Conservation (phyloP, 2,113 vertebrate species). For the Melozone crissalis region DNA sequence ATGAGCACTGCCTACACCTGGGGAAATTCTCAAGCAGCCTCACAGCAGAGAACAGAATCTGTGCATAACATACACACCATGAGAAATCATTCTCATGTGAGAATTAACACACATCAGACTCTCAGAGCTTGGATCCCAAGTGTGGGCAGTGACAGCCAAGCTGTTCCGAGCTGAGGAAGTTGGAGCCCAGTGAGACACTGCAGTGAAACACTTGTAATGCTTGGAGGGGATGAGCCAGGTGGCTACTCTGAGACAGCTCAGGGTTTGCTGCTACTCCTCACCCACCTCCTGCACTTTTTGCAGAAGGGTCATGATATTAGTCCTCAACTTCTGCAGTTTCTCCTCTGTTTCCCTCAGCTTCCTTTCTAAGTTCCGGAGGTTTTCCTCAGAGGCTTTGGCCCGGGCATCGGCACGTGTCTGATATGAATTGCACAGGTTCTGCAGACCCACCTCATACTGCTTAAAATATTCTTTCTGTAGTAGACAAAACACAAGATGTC, state of each 20-base stretch:
- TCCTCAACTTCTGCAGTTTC: constrained; percentile 93
- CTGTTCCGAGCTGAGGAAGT: neutral
- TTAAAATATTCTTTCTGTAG: constrained; percentile 96
- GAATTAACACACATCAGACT: neutral
- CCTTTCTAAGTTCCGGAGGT: constrained; percentile 80
- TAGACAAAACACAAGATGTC: neutral
- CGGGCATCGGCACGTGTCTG: constrained; percentile 89
- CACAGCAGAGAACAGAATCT: neutral
- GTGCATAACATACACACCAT: neutral
- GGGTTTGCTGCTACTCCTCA: neutral
- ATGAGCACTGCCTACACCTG: neutral
- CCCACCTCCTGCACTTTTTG: constrained; percentile 98
- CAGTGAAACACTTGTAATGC: neutral
- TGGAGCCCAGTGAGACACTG: neutral
- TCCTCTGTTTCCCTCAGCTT: constrained; percentile 90
- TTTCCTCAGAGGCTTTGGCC: constrained; percentile 92
- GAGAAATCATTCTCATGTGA: neutral
- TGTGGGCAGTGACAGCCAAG: neutral
- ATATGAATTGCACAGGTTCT: constrained; percentile 95
- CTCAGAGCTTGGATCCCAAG: neutral
- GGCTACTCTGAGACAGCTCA: neutral
- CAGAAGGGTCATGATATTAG: constrained; percentile 94
- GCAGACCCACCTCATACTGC: constrained; percentile 93
- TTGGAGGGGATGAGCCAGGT: neutral
- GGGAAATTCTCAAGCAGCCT: neutral